Base-by-base conservation (phyloP, 2,888 invertebrate species). In the Diploptera punctata region DNA sequence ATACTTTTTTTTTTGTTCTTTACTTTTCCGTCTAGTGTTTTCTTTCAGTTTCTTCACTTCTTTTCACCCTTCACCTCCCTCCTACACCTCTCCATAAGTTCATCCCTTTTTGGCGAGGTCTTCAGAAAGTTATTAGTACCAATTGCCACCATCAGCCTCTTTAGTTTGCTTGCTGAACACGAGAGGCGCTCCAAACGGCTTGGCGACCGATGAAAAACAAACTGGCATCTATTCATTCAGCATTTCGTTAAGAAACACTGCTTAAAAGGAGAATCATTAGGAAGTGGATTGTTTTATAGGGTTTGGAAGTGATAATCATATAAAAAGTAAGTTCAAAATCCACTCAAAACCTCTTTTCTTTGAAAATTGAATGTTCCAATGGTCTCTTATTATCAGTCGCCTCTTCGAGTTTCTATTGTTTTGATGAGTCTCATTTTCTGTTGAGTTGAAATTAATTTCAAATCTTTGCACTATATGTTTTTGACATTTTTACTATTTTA, bases 61-160 rank as follows among this genome's bases (percentile, higher is more conserved):
- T 47, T 38, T 62, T 70, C 70, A 21, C 61, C 26, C 21, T 70
- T 62, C 38, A 29, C 31, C 67, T 67, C 72, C 68, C 68, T 49
- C 47, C 60, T 68, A 68, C 72, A 47, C 33, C 67, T 67, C 54
- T 18, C 16, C 57, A 47, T 70, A 44, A 65, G 54, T 62, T 67
- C 52, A 38, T 67, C 69, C 54, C 47, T 68, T 73, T 73, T 73
- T 73, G 67, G 69, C 73, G 67, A 62, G 67, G 68, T 70, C 73
- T 72, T 72, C 61, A 69, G 54, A 72, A 72, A 72, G 72, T 72
- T 68, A 69, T 72, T 68, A 68, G 69, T 47, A 70, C 65, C 70
- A 73, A 73, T 73, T 70, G 73, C 65, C 67, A 54, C 67, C 65
- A 54, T 29, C 71, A 38, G 29, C 57, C 69, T 26, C 29, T 24